Base-by-base conservation (phyloP, 92 coral and sea anemone species). In the Muricea muricata region DNA sequence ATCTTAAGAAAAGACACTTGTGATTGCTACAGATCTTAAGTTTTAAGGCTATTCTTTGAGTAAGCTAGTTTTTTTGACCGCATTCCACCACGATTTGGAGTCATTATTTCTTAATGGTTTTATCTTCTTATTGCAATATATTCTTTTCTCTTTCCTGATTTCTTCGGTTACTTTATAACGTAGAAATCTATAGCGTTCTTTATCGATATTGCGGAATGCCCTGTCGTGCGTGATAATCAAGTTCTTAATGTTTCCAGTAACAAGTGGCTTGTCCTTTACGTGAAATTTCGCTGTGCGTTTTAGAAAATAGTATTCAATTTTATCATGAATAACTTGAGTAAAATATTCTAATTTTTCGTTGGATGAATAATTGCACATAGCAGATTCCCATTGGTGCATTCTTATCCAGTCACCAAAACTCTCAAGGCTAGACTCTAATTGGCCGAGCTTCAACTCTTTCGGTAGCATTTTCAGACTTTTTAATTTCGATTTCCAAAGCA, bases 71-170 rank as follows among this genome's bases (percentile, higher is more conserved):
- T 52, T 52, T n/a, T 52, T 52, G 20, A 10, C 18, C 60, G 60
- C 60, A 18, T 52, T 52, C 60, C 23, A 52, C 60, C 23, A 52
- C n/a, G n/a, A 67, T 67, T 67, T 67, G 1, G 74, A 67, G 31
- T 67, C 42, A 67, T 45, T 67, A 45, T 45, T 67, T 10, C 74
- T 67, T 67, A 67, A 17, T 67, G 74, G 74, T 67, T 67, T 67
- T 67, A 67, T 67, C 32, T 67, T 67, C 74, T 32, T 67, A 1
- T 67, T 67, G n/a, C 32, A 67, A n/a, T 18, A 67, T 17, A 28
- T 67, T 67, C 74, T 67, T 67, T 67, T 67, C 74, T 28, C 21
- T 45, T 67, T 67, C 74, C n/a, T 67, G 74, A 67, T 67, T 67
- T 67, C 74, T 3, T 67, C 11, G 21, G 46, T 67, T 12, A 67